A percentile compares a stretch with the other conserved stretches of the same genome.
These are phyloP conservation scores for Hyalella azteca DNA, from an alignment of 2,888 invertebrate genomes.

Conservation along the genomic window DNA sequence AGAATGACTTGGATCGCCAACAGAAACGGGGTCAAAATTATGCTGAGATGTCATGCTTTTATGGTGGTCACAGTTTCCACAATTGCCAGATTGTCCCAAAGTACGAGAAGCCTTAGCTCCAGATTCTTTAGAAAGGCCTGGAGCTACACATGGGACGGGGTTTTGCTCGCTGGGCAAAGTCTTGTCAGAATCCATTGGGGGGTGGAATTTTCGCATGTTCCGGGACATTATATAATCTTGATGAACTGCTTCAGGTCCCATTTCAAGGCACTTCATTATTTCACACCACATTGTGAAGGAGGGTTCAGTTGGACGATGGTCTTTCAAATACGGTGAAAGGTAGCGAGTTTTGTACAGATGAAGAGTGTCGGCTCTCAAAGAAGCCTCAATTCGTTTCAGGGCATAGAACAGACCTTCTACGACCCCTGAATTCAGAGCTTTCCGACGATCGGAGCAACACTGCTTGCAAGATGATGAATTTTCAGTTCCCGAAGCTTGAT, in stretches of 20 bases:
- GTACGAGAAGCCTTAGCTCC: background rate
- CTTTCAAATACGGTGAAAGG: background rate
- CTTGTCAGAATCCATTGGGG: background rate
- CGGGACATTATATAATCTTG: background rate
- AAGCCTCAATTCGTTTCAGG: conserved; percentile 5
- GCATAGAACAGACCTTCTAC: background rate
- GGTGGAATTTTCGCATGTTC: background rate
- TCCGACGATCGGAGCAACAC: background rate
- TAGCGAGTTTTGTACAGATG: conserved; percentile 17
- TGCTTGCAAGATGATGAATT: background rate
- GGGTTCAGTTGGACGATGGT: conserved; percentile 10
- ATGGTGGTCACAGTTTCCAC: background rate
- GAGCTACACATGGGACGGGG: background rate
- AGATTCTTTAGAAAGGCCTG: background rate
- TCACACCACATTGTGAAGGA: conserved; percentile 14
- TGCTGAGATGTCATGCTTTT: background rate
- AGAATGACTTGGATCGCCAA: no score
- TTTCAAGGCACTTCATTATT: conserved; percentile 22
- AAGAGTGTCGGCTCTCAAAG: conserved; percentile 14
- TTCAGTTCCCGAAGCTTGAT: background rate
- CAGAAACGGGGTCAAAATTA: no score
- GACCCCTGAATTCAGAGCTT: background rate
- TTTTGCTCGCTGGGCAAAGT: background rate
- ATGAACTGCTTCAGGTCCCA: conserved; percentile 16
- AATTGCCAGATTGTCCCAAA: background rate